Conservation (phyloP, 2,113 vertebrate species). For the Misgurnus anguillicaudatus region DNA sequence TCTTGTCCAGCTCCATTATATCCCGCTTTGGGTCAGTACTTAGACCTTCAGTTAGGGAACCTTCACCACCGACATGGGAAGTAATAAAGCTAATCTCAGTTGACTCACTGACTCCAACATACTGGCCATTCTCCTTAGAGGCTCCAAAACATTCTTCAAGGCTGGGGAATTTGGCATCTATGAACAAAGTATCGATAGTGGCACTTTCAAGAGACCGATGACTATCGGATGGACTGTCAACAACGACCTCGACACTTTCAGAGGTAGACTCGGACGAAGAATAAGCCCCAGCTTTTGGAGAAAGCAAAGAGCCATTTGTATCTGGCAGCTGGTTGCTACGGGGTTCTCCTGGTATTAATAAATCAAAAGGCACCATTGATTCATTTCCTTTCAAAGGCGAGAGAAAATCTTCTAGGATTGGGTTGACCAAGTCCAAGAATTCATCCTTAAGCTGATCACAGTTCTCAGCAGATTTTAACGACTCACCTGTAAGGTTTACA, state of each 20-base stretch:
- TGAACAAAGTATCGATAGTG: constrained; percentile 64
- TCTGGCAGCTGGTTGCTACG: constrained; percentile 54
- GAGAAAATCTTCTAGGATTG: constrained; percentile 50
- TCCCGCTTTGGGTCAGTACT: constrained; percentile 68
- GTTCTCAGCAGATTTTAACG: constrained; percentile 63
- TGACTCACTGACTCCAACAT: constrained; percentile 37
- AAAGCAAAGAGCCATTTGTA: constrained; percentile 62
- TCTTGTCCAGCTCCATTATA: constrained; percentile 65
- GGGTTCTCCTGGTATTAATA: constrained; percentile 61
- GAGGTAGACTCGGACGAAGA: constrained; percentile 70
- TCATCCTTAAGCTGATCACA: constrained; percentile 61
- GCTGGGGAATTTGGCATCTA: constrained; percentile 73
- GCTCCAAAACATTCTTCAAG: constrained; percentile 58
- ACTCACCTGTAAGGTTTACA: constrained; percentile 64
- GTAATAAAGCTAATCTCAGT: constrained; percentile 51
- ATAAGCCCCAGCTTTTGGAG: constrained; percentile 57
- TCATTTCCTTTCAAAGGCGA: constrained; percentile 63
- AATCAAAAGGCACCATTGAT: constrained; percentile 73
- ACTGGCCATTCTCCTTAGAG: constrained; percentile 51
- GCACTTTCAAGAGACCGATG: constrained; percentile 60
- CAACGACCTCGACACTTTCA: constrained; percentile 57
- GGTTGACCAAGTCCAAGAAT: constrained; percentile 61
- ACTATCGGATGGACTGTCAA: constrained; percentile 56
- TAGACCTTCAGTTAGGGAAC: constrained; percentile 63
- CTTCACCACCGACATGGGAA: constrained; percentile 46